Percentiles rank a stretch among this genome's conserved stretches.
Conservation (phyloP, 1,140 invertebrate genomes). For the Spodoptera litura region DNA sequence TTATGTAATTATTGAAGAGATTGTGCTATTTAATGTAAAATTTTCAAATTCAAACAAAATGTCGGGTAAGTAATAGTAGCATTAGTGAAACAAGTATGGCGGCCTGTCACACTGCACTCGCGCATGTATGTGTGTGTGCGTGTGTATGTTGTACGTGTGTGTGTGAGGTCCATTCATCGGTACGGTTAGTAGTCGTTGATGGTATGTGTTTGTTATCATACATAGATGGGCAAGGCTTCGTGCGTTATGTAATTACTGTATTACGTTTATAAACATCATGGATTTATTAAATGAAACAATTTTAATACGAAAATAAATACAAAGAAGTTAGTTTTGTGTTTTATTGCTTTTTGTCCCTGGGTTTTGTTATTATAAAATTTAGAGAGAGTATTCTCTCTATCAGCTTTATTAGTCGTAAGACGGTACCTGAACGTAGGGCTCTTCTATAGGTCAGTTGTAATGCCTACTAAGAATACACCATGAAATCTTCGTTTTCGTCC, state of each 20-base stretch:
- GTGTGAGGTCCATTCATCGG: slow-evolving; percentile 47
- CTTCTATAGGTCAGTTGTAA: no score
- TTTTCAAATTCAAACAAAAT: slow-evolving; percentile 25
- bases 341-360: slow-evolving; percentile 16
- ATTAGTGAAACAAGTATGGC: slow-evolving; percentile 45
- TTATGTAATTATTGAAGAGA: slow-evolving; percentile 39
- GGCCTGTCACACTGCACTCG: slow-evolving; percentile 52
- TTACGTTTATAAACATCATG: slow-evolving; percentile 68
- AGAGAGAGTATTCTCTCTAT: no score
- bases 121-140: slow-evolving; percentile 50
- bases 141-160: slow-evolving; percentile 45
- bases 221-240: slow-evolving; percentile 62
- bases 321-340: slow-evolving; percentile 50
- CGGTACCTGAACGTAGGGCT: no score
- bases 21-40: slow-evolving; percentile 23
- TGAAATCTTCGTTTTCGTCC: no score
- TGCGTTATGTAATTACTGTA: slow-evolving; percentile 64
- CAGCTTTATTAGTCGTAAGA: no score
- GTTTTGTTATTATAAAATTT: no score
- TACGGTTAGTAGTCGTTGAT: slow-evolving; percentile 54
- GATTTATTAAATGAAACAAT: slow-evolving; percentile 69
- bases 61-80: neutral
- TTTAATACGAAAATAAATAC: slow-evolving; percentile 67
- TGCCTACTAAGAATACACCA: no score
- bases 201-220: slow-evolving; percentile 62